These are phyloP conservation scores for Drosophila acutilabella DNA, from an alignment of 2,888 invertebrate species.

Conservation along the genomic window DNA sequence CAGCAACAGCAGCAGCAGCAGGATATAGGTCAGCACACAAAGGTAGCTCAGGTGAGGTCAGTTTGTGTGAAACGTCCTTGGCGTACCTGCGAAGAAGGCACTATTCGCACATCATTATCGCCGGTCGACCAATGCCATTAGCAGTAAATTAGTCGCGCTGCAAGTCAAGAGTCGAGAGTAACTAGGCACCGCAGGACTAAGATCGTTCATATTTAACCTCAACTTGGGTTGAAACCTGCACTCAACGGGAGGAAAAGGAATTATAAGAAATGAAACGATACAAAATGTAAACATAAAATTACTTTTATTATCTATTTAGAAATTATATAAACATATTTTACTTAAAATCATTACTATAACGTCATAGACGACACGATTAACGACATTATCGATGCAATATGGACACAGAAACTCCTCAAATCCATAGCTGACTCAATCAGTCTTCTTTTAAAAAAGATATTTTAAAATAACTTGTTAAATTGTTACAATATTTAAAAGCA, in stretches of 20 bases:
- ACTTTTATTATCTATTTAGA: too few species aligned
- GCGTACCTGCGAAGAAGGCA: slow-evolving; percentile 31
- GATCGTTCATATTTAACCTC: not conserved
- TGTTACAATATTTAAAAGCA: too few species aligned
- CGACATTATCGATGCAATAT: too few species aligned
- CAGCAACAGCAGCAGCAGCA: slow-evolving; percentile 59
- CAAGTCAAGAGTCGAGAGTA: slow-evolving; percentile 9
- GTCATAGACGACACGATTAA: not conserved
- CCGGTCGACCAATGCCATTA: slow-evolving; percentile 76
- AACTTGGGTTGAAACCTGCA: slow-evolving; percentile 2
- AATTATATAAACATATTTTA: not conserved
- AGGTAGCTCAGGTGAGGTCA: not conserved
- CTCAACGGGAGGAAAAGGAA: not conserved
- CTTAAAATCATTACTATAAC: not conserved
- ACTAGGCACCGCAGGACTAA: slow-evolving; percentile 21
- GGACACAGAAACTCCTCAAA: not conserved
- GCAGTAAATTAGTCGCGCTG: slow-evolving; percentile 70
- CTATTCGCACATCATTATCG: slow-evolving; percentile 80
- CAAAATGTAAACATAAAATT: too few species aligned
- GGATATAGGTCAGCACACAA: slow-evolving; percentile 25
- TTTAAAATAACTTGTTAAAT: too few species aligned
- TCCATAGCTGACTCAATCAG: not conserved
- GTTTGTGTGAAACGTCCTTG: slow-evolving; percentile 15
- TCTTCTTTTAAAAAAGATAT: not conserved
- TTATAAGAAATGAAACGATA: too few species aligned